Evolutionary conservation across 2,113 vertebrate genomes (phyloP).

Genomic region (Xerus inauris): DNA sequence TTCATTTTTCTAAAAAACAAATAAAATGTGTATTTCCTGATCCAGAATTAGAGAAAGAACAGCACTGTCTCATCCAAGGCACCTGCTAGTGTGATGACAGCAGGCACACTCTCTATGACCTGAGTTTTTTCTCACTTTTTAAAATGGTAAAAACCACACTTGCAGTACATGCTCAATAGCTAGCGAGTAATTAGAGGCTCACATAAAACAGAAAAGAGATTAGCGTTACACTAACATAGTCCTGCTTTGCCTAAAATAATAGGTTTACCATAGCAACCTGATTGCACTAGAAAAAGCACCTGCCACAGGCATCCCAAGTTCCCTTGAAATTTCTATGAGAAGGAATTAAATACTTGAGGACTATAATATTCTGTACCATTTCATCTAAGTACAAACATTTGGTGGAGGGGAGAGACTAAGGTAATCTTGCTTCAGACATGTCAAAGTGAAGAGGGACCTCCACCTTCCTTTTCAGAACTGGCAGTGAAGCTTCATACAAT

Average conservation of each 20-base stretch:
- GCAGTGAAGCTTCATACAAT: background rate
- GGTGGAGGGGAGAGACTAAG: background rate
- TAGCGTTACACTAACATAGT: conserved; percentile 77
- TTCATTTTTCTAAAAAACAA: background rate
- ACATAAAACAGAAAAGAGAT: conserved; percentile 79
- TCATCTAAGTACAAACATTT: conserved; percentile 58
- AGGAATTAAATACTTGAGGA: conserved; percentile 80
- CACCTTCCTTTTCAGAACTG: background rate
- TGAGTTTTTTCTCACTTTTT: conserved; percentile 54
- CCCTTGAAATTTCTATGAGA: conserved; percentile 77
- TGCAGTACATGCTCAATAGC: conserved; percentile 62
- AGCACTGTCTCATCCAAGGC: background rate
- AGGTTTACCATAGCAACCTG: conserved; percentile 88
- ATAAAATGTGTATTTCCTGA: conserved; percentile 10
- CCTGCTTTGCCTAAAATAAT: conserved; percentile 82
- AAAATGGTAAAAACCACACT: conserved; percentile 66
- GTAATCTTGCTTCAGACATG: conserved; percentile 47
- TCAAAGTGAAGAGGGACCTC: conserved; percentile 29
- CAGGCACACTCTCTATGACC: conserved; percentile 40
- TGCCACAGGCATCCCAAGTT: conserved; percentile 78
- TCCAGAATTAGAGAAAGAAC: conserved; percentile 7
- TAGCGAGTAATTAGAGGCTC: conserved; percentile 82
- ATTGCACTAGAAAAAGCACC: conserved; percentile 74
- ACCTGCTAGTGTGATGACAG: conserved; percentile 39
- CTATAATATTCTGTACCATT: conserved; percentile 69